Base-by-base conservation (phyloP, 37 sponge, comb jelly and placozoan species). In the Tethya wilhelma region DNA sequence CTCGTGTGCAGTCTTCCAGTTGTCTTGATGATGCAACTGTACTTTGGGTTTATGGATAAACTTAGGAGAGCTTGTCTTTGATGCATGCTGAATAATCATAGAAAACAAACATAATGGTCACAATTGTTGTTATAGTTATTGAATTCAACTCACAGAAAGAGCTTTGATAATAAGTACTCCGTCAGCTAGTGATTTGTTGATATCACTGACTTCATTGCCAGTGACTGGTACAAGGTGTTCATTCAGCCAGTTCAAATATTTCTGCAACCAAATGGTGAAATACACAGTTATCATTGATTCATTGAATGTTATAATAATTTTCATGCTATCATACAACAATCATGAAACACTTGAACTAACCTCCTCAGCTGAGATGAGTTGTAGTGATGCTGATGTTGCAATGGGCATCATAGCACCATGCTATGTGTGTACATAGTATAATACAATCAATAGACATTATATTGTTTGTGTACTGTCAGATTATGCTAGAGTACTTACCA, bases 211-310 rank as follows among this genome's bases (percentile, higher is more conserved):
- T 26, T 74, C 56, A 2, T 36, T 23, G 20, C 56, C 34, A 14
- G 31, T 63, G 30, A 38, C 30, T 23, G 58, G 37, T 17, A 42
- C 28, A 1, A 87, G 80, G 1, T 92, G 85, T 43, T 69, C 63
- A 64, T 92, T 92, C 45, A 92, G 40, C 93, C 93, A 92, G 5
- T 74, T 37, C 29, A 92, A 64, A 44, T 87, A 92, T 31, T 53
- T 43, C 85, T 79, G 53, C n/a, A 43, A 56, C 29, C 2, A 44
- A 26, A 71, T 12, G n/a, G 42, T 30, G 12, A 49, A 49, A 19
- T 49, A 14, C 14, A 49, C 14, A 62, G 9, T 62, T 62, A 26
- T 62, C 8, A 67, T 67, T 19, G 40, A 38, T 36, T 6, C 40
- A 67, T 26, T 4, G 28, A 23, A 6, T 26, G 68, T 39, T 29